Percentiles rank a stretch among this genome's conserved stretches.
Conservation (phyloP, 2,888 invertebrate genomes). For the Eucera pruinosa region DNA sequence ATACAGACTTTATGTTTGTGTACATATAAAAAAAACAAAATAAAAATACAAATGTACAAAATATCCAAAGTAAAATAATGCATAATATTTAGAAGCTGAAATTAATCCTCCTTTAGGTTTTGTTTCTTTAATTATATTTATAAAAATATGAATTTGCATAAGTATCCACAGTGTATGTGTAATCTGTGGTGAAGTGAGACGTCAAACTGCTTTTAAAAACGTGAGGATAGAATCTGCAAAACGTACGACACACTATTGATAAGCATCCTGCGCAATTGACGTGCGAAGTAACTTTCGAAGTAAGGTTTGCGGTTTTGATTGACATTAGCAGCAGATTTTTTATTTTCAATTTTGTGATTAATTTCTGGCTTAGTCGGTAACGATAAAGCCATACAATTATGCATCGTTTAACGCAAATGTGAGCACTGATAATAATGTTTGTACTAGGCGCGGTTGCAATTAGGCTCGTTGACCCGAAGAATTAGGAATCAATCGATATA, state of each 20-base stretch:
- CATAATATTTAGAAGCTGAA: no score
- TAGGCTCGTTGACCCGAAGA: slow-evolving; percentile 72
- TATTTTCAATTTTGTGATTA: background rate
- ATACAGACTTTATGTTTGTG: no score
- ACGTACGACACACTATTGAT: background rate
- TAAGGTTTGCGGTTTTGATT: background rate
- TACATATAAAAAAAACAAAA: no score
- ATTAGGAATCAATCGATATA: slow-evolving; percentile 68
- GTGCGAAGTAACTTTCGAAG: background rate
- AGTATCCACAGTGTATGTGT: no score
- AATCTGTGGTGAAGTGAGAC: background rate
- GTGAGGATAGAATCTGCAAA: background rate
- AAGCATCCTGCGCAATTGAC: background rate
- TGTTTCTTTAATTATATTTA: no score
- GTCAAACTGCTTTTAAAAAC: no score
- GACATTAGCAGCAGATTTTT: background rate
- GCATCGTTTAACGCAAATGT: slow-evolving; percentile 3
- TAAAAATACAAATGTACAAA: no score
- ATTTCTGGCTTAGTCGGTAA: no score
- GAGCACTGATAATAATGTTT: slow-evolving; percentile 54
- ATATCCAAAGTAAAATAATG: no score
- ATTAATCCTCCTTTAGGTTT: no score
- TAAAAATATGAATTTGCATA: no score
- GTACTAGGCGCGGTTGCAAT: slow-evolving; percentile 69
- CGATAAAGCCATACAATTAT: no score